phyloP scores from a whole-genome alignment of 2,797 vertebrate species.

The Cyprinodon diabolis region DNA sequence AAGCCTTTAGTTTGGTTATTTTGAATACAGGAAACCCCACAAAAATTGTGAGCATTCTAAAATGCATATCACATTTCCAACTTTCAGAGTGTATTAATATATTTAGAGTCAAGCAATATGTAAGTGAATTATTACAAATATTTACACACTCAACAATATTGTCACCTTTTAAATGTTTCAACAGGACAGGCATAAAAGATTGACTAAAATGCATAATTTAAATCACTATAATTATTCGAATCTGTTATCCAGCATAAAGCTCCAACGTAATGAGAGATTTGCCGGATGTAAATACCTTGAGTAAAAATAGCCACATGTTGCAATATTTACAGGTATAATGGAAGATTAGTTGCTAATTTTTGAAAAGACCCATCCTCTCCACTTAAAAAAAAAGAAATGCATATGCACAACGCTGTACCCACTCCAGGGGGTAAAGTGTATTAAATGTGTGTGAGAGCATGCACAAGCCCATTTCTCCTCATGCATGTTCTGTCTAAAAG shows the following conservation, averaged over 20 bases:
- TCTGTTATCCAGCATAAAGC: neutral
- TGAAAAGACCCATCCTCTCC: no score
- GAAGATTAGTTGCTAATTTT: no score
- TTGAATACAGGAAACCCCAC: neutral
- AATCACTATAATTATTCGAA: neutral
- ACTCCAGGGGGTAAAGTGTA: no score
- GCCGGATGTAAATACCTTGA: neutral
- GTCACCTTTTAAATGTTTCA: neutral
- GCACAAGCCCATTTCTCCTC: no score
- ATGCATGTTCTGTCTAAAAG: no score
- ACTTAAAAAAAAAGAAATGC: no score
- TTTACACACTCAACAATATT: neutral
- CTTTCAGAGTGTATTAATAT: neutral
- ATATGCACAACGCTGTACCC: no score
- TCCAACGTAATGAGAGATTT: neutral
- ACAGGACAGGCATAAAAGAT: neutral
- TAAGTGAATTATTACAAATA: neutral
- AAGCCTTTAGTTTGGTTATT: conserved; percentile 29
- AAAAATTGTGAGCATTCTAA: neutral
- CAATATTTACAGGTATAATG: neutral
- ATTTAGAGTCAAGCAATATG: neutral
- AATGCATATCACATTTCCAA: neutral
- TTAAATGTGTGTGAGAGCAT: no score
- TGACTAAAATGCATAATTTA: neutral
- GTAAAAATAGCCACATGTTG: neutral